Evolutionary conservation across 2,888 invertebrate genomes (phyloP), one percentile per base, ranked within the genome.

Genomic region (Petrolisthes manimaculis): DNA sequence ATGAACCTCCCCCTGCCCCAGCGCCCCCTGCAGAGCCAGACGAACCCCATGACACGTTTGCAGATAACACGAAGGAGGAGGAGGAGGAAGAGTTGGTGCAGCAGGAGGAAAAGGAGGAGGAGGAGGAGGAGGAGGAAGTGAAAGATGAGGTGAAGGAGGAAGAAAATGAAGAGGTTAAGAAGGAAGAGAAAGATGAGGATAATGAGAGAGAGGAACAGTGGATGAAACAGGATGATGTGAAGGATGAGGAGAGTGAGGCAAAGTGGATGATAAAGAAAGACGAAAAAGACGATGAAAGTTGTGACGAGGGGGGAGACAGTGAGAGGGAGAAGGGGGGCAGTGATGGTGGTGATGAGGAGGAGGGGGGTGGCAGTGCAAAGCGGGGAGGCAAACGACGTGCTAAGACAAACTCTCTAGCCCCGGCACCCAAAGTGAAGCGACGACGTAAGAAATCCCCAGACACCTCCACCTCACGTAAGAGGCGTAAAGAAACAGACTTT

Each of bases 341-440:
- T 81, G 86, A 82, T 9, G 86, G 77, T 6, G 84, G 71, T 1
- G 86, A 86, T 51, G 86, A 86, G n/a, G 86, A 86, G 14, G 81
- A 81, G 9, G 86, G 69, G 18, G 67, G 53, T 12, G 74, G 53
- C 55, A 71, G 3, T 4, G 71, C 51, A 37, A 80, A 78, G n/a
- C 18, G 74, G 24, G 54, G 37, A 37, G 67, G 78, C 12, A 83
- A 83, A 18, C 37, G 83, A 67, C 83, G 83, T 14, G 69, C 83
- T 3, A 55, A 51, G 6, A 24, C 83, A 5, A 78, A 85, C 37
- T 21, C 80, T n/a, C 69, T 83, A 12, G 90, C 89, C 4, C 89
- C 89, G 4, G 87, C 90, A 18, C 90, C 90, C 0, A 90, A 90
- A 67, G 80, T 90, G 74, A 90, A 90, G 18, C 77, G 83, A 18